Evolutionary conservation across 2,113 vertebrate species (phyloP), one percentile per base, ranked within the genome.

Genomic region (Ameiurus melas): DNA sequence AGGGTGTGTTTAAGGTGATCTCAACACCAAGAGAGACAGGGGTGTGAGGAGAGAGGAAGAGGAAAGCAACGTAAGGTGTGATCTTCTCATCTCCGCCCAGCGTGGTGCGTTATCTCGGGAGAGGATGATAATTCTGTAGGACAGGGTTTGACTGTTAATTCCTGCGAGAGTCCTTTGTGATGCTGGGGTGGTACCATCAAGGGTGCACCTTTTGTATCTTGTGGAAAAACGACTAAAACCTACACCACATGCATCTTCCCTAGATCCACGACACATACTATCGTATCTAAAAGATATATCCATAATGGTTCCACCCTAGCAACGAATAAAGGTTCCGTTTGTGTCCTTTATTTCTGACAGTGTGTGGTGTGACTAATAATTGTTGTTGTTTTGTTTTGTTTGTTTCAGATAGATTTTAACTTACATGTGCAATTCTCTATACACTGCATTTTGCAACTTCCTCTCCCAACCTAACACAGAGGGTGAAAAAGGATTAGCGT

Each of bases 371-470:
- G 20, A 73, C 1, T 36, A 73, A 73, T 39, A 73, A 47, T 47
- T 8, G 0, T 43, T 43, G 3, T 43, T 5, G 3, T 43, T 43
- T 39, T 4, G 2, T 47, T 47, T 7, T 47, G 5, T 43, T 47
- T n/a, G n/a, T 51, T 9, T 51, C 1, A 20, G 33, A 75, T 39
- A 60, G 43, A 20, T 64, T 47, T 66, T 2, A 43, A 96, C 97
- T 97, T 93, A 99, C 98, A 97, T 93, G 1, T 94, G 98, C 85
- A 99, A 95, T 87, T 99, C 97, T 90, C 97, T 97, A 92, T 98
- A 99, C 85, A 99, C 98, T 78, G 98, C 97, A 97, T 99, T 99
- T 94, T 99, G 97, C 86, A 99, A 96, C 93, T 97, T 98, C 93
- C 96, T 98, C 92, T 99, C 98, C 98, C 97, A 99, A 84, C 98